Conservation (phyloP, 2,797 vertebrate species). For the Aldrovandia affinis region DNA sequence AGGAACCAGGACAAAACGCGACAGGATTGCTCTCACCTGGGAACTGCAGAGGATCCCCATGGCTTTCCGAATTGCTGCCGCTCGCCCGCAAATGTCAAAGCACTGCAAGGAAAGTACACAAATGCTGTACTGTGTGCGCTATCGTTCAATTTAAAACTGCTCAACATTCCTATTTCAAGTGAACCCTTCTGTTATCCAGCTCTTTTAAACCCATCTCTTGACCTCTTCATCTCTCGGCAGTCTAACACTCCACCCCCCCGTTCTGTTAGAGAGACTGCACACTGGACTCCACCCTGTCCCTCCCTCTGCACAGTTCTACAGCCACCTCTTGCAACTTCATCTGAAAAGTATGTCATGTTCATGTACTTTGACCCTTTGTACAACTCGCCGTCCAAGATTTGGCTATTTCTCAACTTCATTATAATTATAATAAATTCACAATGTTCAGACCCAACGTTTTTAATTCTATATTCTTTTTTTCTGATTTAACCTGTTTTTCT, state of each 20-base stretch:
- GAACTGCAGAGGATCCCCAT: constrained; percentile 87
- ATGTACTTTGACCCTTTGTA: not conserved
- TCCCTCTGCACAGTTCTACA: not conserved
- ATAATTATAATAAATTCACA: too few species aligned
- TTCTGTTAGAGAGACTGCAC: not conserved
- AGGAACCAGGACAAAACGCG: not conserved
- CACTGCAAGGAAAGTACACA: constrained; percentile 76
- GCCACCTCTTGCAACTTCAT: not conserved
- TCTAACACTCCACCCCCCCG: not conserved
- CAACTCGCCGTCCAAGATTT: too few species aligned
- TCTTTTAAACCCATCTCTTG: not conserved
- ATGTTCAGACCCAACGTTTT: too few species aligned
- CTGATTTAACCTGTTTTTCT: too few species aligned
- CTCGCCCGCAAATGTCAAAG: constrained; percentile 91
- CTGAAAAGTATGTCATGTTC: too few species aligned
- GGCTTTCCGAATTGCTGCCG: constrained; percentile 88
- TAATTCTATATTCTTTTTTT: too few species aligned
- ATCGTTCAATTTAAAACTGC: not conserved
- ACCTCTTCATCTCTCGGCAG: not conserved
- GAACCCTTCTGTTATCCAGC: too few species aligned
- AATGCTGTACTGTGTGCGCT: not conserved
- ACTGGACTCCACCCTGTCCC: not conserved
- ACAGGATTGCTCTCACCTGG: constrained; percentile 83
- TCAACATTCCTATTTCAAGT: not conserved
- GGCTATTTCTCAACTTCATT: too few species aligned